A percentile compares a stretch with the other conserved stretches of the same genome.
Conservation (phyloP, 2,888 invertebrate genomes). For the Platynereis dumerilii region DNA sequence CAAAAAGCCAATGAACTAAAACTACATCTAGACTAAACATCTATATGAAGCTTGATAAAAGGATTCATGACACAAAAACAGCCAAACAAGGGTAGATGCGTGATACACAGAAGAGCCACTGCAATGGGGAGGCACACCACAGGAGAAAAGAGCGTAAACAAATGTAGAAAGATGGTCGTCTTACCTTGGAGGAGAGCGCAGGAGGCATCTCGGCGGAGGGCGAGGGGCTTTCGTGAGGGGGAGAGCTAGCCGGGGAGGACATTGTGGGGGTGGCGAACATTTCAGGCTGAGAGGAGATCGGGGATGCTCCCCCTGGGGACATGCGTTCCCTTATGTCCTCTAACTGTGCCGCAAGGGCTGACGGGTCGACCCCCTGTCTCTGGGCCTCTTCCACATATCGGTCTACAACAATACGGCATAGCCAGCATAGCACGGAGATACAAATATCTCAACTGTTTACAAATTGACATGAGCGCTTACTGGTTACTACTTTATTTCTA, state of each 20-base stretch:
- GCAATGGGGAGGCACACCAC: too few species aligned
- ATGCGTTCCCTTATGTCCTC: slow-evolving; percentile 52
- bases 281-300: slow-evolving; percentile 57
- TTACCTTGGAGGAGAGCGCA: slow-evolving; percentile 20
- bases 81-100: too few species aligned
- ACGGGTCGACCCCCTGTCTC: slow-evolving; percentile 55
- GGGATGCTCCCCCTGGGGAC: slow-evolving; percentile 51
- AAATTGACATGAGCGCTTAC: too few species aligned
- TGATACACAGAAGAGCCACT: too few species aligned
- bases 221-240: slow-evolving; percentile 33
- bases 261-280: slow-evolving; percentile 53
- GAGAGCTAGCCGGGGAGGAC: slow-evolving; percentile 54
- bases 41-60: too few species aligned
- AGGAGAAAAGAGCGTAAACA: slow-evolving; percentile 11
- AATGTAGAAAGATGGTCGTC: slow-evolving; percentile 7
- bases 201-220: slow-evolving; percentile 29
- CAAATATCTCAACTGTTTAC: too few species aligned
- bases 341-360: slow-evolving; percentile 54
- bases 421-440: too few species aligned
- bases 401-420: slow-evolving; percentile 19
- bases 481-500: too few species aligned
- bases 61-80: too few species aligned
- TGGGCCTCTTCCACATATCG: slow-evolving; percentile 29
- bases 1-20: too few species aligned
- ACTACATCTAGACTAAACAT: too few species aligned